phyloP scores from a whole-genome alignment of 2,113 vertebrate species.

The Corynorhinus townsendii region DNA sequence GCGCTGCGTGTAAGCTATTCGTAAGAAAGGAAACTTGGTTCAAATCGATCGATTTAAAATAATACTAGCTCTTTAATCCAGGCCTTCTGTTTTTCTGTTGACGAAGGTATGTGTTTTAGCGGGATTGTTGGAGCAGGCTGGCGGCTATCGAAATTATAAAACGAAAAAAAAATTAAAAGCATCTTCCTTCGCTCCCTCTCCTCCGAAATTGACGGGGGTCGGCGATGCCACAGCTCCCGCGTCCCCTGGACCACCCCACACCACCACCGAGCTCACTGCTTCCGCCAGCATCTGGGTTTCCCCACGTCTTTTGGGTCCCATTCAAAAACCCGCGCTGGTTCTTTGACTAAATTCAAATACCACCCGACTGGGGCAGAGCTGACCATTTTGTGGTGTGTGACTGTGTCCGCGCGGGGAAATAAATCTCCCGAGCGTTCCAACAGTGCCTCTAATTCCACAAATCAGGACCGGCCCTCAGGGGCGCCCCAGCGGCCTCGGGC shows the following conservation, averaged over 20 bases:
- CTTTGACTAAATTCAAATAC: not conserved
- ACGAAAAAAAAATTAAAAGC: slow-evolving; percentile 35
- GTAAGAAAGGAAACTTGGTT: not conserved
- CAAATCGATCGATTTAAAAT: not conserved
- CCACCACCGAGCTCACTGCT: rapidly evolving
- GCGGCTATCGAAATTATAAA: slow-evolving; percentile 6
- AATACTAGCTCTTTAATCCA: not conserved
- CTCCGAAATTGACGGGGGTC: not conserved
- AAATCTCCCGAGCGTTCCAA: not conserved
- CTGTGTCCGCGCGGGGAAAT: not conserved
- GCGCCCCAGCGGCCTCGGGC: not conserved
- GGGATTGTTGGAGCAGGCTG: not conserved
- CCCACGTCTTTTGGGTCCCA: not conserved
- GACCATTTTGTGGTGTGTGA: not conserved
- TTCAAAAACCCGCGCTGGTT: not conserved
- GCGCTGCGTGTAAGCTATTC: not conserved
- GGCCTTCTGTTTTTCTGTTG: not conserved
- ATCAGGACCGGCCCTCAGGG: not conserved
- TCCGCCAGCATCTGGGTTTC: rapidly evolving
- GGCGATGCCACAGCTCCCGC: not conserved
- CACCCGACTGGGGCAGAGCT: not conserved
- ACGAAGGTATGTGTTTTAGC: not conserved
- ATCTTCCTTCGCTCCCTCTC: not conserved
- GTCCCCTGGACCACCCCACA: not conserved
- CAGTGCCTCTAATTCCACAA: not conserved